Evolutionary conservation across 2,797 vertebrate species (phyloP).

Genomic region (Periophthalmus magnuspinnatus): DNA sequence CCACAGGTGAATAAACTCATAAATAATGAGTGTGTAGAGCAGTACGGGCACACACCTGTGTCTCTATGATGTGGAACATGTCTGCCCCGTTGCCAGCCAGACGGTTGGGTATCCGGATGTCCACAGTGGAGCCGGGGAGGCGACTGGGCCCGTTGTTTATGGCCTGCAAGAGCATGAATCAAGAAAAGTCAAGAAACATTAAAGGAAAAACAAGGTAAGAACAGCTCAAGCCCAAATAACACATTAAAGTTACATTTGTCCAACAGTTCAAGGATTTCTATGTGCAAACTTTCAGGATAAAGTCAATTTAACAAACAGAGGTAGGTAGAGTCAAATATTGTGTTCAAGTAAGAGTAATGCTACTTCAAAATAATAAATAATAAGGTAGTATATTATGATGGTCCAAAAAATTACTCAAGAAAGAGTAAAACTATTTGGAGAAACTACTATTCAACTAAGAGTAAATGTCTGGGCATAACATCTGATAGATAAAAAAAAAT

Average conservation of each 20-base stretch:
- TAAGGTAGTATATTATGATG: no score
- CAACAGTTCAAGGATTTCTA: background rate
- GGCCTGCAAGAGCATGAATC: conserved; percentile 76
- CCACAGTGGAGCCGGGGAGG: conserved; percentile 87
- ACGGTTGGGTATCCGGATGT: conserved; percentile 90
- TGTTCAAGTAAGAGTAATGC: no score
- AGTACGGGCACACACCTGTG: conserved; percentile 82
- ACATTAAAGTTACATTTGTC: background rate
- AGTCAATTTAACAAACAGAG: no score
- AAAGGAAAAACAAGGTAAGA: background rate
- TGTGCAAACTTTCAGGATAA: no score
- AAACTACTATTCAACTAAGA: no score
- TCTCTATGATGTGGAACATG: conserved; percentile 90
- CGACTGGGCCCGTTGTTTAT: conserved; percentile 96
- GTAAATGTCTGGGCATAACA: no score
- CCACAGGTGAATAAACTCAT: conserved; percentile 52
- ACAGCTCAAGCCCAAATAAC: background rate
- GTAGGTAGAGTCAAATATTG: no score
- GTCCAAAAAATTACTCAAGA: no score
- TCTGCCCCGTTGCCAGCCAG: conserved; percentile 86
- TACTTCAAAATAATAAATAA: no score
- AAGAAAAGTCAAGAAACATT: conserved; percentile 18
- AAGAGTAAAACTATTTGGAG: no score
- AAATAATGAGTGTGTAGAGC: conserved; percentile 40
- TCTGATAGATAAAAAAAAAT: no score